Base-by-base conservation (phyloP, 2,797 vertebrate species). In the Crenichthys baileyi region DNA sequence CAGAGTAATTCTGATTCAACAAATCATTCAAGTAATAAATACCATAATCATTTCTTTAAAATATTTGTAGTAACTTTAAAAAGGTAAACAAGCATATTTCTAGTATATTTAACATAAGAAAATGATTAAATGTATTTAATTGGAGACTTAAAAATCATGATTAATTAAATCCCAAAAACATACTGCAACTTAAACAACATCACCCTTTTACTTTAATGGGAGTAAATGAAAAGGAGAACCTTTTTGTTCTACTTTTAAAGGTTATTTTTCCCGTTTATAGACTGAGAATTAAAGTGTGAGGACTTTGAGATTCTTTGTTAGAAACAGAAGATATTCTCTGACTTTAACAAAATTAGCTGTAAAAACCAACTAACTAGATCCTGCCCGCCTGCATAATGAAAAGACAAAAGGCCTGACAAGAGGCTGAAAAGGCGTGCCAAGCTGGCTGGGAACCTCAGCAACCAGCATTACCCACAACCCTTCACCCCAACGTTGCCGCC, bases 361-460 rank as follows among this genome's bases (percentile, higher is more conserved):
- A 70, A 46, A 48, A 70, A 75, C 76, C 65, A 50, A 61, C 72
- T 16, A 41, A 65, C 73, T 9, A 56, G 77, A 76, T 80, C 79
- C 31, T 18, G 39, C 79, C 78, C 7, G 39, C 86, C 46, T 9
- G 3, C 12, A 55, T n/a, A 67, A 70, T 85, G 82, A 85, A 82
- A 78, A 77, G 84, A 84, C 81, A 78, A 39, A 78, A 77, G 72
- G 73, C 67, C 76, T 1, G 63, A 76, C 81, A 77, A 82, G 73
- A 83, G 78, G 80, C 79, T 87, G 77, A 87, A 88, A 89, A 90
- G 88, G 74, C 75, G 44, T 84, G 87, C 82, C 80, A 80, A 83
- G 87, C 84, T 83, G 81, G 90, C 91, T 93, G 91, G 91, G 91
- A 94, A 94, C 91, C 91, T 88, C 84, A 7, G 70, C 76, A 76